Conservation (phyloP, 2,888 invertebrate genomes). For the Hydroisotoma schaefferi region DNA sequence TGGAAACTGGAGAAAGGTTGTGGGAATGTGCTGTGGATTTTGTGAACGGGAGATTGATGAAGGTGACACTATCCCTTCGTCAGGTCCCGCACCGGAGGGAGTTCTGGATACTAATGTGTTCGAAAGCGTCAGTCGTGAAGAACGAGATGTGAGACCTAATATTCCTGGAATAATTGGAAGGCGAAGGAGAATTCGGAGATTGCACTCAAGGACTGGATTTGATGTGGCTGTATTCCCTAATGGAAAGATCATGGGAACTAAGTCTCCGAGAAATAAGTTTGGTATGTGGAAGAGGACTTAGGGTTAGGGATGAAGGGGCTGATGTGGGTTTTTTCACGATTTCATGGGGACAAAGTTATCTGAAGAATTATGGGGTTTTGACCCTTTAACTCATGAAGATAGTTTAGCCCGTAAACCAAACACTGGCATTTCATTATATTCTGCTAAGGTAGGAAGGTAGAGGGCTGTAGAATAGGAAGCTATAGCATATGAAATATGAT, state of each 20-base stretch:
- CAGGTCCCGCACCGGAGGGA: not conserved
- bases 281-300: constrained; percentile 51
- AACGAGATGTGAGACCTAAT: constrained; percentile 19
- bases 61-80: not conserved
- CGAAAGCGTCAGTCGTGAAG: constrained; percentile 28
- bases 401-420: no score
- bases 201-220: constrained; percentile 59
- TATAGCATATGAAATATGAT: not conserved
- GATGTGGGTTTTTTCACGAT: not conserved
- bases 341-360: no score
- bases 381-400: no score
- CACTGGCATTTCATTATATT: no score
- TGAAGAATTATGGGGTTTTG: no score
- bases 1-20: no score
- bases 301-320: not conserved
- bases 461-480: no score
- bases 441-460: no score
- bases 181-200: constrained; percentile 44
- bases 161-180: constrained; percentile 30
- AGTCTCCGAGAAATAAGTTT: constrained; percentile 56
- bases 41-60: constrained; percentile 1
- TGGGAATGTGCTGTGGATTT: constrained; percentile 18
- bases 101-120: constrained; percentile 24
- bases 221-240: constrained; percentile 58
- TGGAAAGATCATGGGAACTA: constrained; percentile 57